Evolutionary conservation across 2,888 invertebrate species (phyloP).

Genomic region (Antitype chi): DNA sequence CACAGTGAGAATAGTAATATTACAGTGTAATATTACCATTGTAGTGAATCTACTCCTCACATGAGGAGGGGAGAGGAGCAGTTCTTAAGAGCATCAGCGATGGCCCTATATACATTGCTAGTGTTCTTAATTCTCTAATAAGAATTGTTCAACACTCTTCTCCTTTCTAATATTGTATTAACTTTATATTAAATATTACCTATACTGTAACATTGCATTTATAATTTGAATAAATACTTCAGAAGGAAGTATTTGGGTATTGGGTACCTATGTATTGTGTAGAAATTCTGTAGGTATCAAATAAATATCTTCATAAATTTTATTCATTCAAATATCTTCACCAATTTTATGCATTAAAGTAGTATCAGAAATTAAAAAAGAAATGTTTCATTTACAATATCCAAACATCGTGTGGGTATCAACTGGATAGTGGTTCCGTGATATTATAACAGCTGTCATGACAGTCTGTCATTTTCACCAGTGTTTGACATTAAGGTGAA

Average conservation of each 20-base stretch:
- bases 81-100: slow-evolving; percentile 2
- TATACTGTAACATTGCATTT: no score
- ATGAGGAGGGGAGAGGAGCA: slow-evolving; percentile 4
- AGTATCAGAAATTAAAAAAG: background rate
- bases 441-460: no score
- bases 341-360: background rate
- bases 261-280: no score
- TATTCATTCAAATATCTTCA: background rate
- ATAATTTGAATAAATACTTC: background rate
- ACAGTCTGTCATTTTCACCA: no score
- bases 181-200: background rate
- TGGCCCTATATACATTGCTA: slow-evolving; percentile 4
- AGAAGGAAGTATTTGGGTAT: background rate
- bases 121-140: background rate
- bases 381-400: background rate
- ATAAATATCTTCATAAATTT: no score
- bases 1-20: slow-evolving; percentile 5
- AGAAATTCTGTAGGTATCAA: no score
- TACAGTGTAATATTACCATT: slow-evolving; percentile 1
- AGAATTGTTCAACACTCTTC: background rate
- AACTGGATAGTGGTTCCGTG: background rate
- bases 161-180: background rate
- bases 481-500: no score
- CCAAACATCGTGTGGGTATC: background rate
- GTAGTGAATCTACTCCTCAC: slow-evolving; percentile 7